Evolutionary conservation across 2,888 invertebrate species (phyloP).

Genomic region (Syrphus vitripennis): DNA sequence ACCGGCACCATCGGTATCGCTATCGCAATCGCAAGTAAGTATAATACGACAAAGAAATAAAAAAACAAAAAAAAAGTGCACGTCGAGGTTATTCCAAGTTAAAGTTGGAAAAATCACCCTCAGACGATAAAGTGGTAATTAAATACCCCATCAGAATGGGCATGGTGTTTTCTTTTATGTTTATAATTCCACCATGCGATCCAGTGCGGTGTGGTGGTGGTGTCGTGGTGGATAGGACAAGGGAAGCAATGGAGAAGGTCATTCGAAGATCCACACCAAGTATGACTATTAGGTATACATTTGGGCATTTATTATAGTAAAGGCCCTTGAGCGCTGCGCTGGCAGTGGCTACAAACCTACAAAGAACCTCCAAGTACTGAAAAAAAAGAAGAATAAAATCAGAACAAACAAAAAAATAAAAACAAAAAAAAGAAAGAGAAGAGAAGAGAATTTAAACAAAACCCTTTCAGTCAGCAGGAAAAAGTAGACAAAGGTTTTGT

Average conservation of each 20-base stretch:
- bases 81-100: slow-evolving; percentile 10
- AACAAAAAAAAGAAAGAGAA: no score
- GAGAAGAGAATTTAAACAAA: slow-evolving; percentile 27
- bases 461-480: slow-evolving; percentile 20
- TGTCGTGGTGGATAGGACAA: neutral
- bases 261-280: slow-evolving; percentile 15
- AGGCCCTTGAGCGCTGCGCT: neutral
- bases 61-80: neutral
- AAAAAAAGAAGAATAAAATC: neutral
- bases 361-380: slow-evolving; percentile 13
- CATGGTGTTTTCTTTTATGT: slow-evolving; percentile 51
- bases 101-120: slow-evolving; percentile 60
- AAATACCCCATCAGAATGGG: slow-evolving; percentile 56
- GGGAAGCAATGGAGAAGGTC: neutral
- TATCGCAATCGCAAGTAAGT: slow-evolving; percentile 23
- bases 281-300: slow-evolving; percentile 11
- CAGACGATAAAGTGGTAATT: slow-evolving; percentile 64
- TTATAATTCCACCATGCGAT: slow-evolving; percentile 1
- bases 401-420: neutral
- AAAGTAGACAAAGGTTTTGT: slow-evolving; percentile 35
- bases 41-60: slow-evolving; percentile 2
- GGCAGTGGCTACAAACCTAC: neutral
- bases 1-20: neutral
- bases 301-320: slow-evolving; percentile 19
- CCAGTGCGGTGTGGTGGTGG: neutral